Percentiles rank a stretch among this genome's conserved stretches.
Evolutionary conservation across 2,888 invertebrate species (phyloP).

Genomic region (Graphium colonna): DNA sequence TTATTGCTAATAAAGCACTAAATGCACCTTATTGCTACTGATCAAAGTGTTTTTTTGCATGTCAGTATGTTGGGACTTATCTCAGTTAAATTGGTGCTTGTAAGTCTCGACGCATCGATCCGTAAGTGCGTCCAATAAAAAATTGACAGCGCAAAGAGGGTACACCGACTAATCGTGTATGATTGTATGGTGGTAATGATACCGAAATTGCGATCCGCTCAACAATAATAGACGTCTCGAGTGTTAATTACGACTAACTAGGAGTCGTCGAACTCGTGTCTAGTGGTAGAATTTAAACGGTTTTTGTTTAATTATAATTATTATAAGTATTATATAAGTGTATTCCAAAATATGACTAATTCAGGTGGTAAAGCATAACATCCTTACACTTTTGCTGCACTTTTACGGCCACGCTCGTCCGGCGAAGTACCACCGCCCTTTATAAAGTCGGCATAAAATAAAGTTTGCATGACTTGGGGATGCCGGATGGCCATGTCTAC

Average conservation of each 20-base stretch:
- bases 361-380: no score
- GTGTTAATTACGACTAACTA: conserved; percentile 59
- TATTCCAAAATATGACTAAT: no score
- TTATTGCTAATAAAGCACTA: conserved; percentile 12
- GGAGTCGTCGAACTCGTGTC: conserved; percentile 46
- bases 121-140: conserved; percentile 24
- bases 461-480: no score
- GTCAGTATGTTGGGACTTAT: neutral
- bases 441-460: no score
- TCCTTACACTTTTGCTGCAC: no score
- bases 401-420: no score
- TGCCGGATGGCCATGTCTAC: no score
- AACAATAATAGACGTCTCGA: conserved; percentile 34
- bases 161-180: conserved; percentile 38
- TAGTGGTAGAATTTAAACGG: neutral
- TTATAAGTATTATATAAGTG: no score
- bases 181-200: conserved; percentile 32
- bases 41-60: conserved; percentile 5
- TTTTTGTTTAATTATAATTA: no score
- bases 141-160: conserved; percentile 38
- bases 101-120: conserved; percentile 18
- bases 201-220: conserved; percentile 28
- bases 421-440: no score
- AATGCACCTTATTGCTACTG: conserved; percentile 2
- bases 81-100: neutral